Evolutionary conservation across 1,140 invertebrate genomes (phyloP), one percentile per base, ranked within the genome.

Genomic region (Ectropis grisescens): DNA sequence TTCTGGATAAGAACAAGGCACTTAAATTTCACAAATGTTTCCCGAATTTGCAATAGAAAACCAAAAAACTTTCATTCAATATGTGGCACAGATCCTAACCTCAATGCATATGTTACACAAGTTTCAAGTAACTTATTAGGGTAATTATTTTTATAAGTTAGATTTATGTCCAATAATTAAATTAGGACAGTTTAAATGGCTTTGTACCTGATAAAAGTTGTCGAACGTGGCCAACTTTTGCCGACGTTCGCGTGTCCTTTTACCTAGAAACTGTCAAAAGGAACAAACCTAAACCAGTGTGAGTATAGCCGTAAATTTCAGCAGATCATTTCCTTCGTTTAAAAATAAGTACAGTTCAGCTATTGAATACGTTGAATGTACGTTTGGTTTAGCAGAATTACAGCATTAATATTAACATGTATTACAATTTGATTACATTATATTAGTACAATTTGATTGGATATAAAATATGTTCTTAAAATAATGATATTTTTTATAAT

Each of bases 171-270:
- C n/a, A n/a, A n/a, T n/a, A n/a, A n/a, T n/a, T n/a, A n/a, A n/a
- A n/a, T n/a, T 29, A 25, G 10, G 19, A 22, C 9, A 4, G 19
- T 5, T 5, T 5, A 22, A 22, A 22, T 5, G 19, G 19, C 19
- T 25, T 43, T 51, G 54, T 81, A 81, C 72, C 76, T 76, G 60
- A 50, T 64, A 65, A 68, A 68, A 60, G 49, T 58, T 54, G 41
- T 53, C 72, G 67, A 76, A 81, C 72, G 62, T 66, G 70, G 70
- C 69, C 42, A 59, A 45, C 62, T 36, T 56, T 49, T 64, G 76
- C 69, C 72, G 67, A 70, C 66, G 72, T 78, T 81, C 72, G 70
- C 76, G 72, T 78, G 76, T 81, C 61, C 69, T 57, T 58, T 62
- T 51, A 64, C 51, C 51, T 56, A 37, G 57, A 60, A 64, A 76